Conservation (phyloP, 2,888 invertebrate species). For the Aethes cnicana region DNA sequence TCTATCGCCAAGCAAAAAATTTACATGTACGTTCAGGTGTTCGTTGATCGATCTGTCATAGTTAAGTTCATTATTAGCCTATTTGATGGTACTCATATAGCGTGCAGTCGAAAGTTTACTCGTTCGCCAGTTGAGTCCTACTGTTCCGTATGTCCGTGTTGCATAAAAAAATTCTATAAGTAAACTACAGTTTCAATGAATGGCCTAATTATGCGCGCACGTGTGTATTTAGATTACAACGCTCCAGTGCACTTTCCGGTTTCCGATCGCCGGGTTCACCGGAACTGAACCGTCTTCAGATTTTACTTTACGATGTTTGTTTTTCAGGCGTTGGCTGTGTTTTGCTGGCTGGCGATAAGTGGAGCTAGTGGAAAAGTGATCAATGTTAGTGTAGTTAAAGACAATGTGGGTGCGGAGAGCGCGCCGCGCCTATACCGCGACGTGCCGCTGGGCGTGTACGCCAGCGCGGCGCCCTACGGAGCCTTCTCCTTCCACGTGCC, state of each 20-base stretch:
- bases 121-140: too few species aligned
- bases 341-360: conserved; percentile 57
- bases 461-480: conserved; percentile 63
- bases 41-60: too few species aligned
- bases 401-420: conserved; percentile 62
- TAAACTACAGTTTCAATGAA: conserved; percentile 3
- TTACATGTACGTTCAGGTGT: too few species aligned
- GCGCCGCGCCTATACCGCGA: conserved; percentile 61
- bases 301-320: conserved; percentile 36
- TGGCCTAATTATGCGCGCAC: conserved; percentile 12
- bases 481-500: conserved; percentile 65
- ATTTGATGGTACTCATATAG: too few species aligned
- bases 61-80: too few species aligned
- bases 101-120: too few species aligned
- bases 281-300: conserved; percentile 25
- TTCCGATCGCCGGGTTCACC: conserved; percentile 10
- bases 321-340: conserved; percentile 59
- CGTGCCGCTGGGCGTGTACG: conserved; percentile 61
- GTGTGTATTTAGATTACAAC: conserved; percentile 19
- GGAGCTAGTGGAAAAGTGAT: conserved; percentile 44
- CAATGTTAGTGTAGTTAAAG: too few species aligned
- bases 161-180: conserved; percentile 14
- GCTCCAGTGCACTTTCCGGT: conserved; percentile 24
- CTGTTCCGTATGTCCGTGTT: conserved; percentile 11
- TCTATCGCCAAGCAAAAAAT: too few species aligned